phyloP scores from a whole-genome alignment of 2,797 vertebrate genomes.

The Triplophysa yarkandensis region DNA sequence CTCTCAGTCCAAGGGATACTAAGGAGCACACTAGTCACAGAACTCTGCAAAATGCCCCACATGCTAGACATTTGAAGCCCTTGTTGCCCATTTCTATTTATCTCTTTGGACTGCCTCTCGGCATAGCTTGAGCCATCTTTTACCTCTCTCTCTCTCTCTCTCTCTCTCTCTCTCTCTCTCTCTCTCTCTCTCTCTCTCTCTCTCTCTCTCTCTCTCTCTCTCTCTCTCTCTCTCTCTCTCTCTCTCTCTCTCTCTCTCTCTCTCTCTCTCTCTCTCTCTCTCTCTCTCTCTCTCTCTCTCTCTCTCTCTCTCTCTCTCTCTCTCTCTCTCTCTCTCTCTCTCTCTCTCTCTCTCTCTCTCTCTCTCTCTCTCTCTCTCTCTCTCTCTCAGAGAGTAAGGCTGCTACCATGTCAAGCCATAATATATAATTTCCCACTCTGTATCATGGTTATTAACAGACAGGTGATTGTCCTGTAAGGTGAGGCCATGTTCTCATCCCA shows the following conservation, averaged over 20 bases:
- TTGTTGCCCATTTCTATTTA: neutral
- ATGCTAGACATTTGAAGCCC: slow-evolving; percentile 24
- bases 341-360: no score
- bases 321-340: no score
- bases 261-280: neutral
- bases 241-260: neutral
- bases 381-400: no score
- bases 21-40: slow-evolving; percentile 15
- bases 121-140: neutral
- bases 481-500: slow-evolving; percentile 26
- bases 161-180: neutral
- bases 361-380: no score
- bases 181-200: no score
- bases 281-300: neutral
- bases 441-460: slow-evolving; percentile 62
- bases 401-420: no score
- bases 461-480: slow-evolving; percentile 63
- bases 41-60: slow-evolving; percentile 29
- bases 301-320: neutral
- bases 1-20: neutral
- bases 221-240: neutral
- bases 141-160: neutral
- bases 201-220: neutral
- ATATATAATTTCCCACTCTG: neutral
- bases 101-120: slow-evolving; percentile 19